Evolutionary conservation across 2,113 vertebrate species (phyloP), one percentile per base, ranked within the genome.

Genomic region (Acinonyx jubatus): DNA sequence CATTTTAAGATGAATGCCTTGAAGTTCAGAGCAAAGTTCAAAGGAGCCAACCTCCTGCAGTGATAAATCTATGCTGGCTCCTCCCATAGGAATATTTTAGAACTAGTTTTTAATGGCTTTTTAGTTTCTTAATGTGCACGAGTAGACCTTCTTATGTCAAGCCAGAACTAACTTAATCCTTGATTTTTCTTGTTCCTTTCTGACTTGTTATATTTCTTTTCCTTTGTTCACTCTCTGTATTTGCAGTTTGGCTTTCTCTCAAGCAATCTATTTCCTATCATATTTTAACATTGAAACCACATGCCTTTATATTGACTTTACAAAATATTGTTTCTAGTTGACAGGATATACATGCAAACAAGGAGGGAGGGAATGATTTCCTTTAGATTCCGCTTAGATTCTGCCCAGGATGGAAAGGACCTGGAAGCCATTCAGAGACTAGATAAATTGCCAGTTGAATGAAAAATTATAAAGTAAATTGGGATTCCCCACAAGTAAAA

Each of bases 361-460:
- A 63, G 36, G 10, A 91, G 57, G 36, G 10, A 91, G 7, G 36
- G n/a, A 71, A 73, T 73, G 68, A 29, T 48, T 92, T 85, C 41
- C 82, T 63, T 90, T 65, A 48, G 50, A 63, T 33, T 87, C 27
- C 31, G 14, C 52, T n/a, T 87, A 85, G 57, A 79, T 38, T 95
- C 89, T 83, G 80, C 25, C 80, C 92, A 82, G 66, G 94, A n/a
- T 50, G 57, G 92, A 97, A 93, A 97, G 73, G 27, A 92, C 85
- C 84, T 97, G 89, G 96, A 91, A 93, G 76, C 68, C 71, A 68
- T 87, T 93, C 80, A 79, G 48, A 97, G 87, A 61, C 25, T 87
- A 27, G 36, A 23, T 69, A 82, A 29, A 19, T 55, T 73, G 23
- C 50, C 74, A 87, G 21, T 10, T 90, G 33, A 69, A 19, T 52